Evolutionary conservation across 2,888 invertebrate species (phyloP).

Genomic region (Cephus nigrinus): DNA sequence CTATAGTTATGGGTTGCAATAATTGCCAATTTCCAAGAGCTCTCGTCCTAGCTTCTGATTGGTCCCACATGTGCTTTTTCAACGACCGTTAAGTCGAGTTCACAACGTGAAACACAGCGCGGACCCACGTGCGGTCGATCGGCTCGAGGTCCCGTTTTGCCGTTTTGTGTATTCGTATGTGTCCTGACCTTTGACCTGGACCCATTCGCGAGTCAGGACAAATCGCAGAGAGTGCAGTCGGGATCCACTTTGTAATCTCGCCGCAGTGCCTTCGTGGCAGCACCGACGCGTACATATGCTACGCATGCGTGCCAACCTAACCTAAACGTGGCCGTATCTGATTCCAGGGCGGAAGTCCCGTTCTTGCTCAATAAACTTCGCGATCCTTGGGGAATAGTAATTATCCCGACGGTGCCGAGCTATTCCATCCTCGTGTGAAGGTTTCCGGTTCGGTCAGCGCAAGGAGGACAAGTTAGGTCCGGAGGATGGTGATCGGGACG

Average conservation of each 20-base stretch:
- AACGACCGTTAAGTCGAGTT: slow-evolving; percentile 13
- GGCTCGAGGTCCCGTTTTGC: background rate
- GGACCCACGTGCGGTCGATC: slow-evolving; percentile 12
- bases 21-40: slow-evolving; percentile 60
- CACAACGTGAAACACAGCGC: slow-evolving; percentile 1
- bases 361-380: slow-evolving; percentile 50
- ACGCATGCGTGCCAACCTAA: background rate
- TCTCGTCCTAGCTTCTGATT: slow-evolving; percentile 34
- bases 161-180: slow-evolving; percentile 2
- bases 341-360: slow-evolving; percentile 47
- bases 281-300: background rate
- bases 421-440: background rate
- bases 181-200: slow-evolving; percentile 18
- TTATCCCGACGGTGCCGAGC: background rate
- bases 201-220: slow-evolving; percentile 19
- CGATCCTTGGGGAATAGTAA: slow-evolving; percentile 45
- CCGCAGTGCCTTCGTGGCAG: background rate
- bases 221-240: slow-evolving; percentile 18
- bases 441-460: background rate
- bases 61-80: slow-evolving; percentile 25
- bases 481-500: background rate
- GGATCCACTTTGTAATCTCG: slow-evolving; percentile 39
- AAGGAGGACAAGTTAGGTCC: background rate
- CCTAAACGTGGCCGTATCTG: slow-evolving; percentile 33
- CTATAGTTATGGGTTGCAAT: slow-evolving; percentile 55